These are phyloP conservation scores for Sycophila texana DNA, from an alignment of 2,888 invertebrate genomes.

Conservation along the genomic window DNA sequence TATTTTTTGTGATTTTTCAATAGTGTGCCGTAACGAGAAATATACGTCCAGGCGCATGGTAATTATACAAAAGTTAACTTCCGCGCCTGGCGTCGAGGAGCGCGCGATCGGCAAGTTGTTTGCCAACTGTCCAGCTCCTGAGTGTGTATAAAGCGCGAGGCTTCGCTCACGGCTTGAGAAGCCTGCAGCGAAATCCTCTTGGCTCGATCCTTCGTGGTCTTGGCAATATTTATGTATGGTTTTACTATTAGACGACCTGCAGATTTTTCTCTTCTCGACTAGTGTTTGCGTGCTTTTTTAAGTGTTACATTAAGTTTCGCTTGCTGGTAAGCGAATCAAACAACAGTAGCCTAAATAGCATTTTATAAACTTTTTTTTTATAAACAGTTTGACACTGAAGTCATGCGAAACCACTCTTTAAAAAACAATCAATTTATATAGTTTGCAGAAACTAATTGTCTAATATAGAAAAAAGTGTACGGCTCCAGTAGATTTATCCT, in stretches of 20 bases:
- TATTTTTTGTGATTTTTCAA: constrained; percentile 3
- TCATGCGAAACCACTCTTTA: no score
- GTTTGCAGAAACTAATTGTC: no score
- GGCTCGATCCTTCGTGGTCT: not conserved
- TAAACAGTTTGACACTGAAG: no score
- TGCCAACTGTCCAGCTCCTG: constrained; percentile 41
- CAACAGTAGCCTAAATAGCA: not conserved
- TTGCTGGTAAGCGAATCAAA: not conserved
- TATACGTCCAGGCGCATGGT: not conserved
- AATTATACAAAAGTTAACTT: constrained; percentile 42
- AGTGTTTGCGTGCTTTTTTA: constrained; percentile 14
- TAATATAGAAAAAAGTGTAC: no score
- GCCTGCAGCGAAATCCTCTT: constrained; percentile 17
- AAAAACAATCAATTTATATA: no score
- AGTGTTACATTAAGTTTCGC: not conserved
- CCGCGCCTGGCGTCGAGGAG: constrained; percentile 14
- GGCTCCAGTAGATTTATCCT: not conserved
- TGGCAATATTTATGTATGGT: constrained; percentile 22
- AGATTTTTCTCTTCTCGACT: constrained; percentile 24
- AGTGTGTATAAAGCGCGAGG: constrained; percentile 32
- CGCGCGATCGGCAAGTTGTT: constrained; percentile 29
- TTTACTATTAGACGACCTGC: constrained; percentile 38
- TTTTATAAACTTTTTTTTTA: no score
- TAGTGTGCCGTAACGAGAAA: not conserved
- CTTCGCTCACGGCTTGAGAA: constrained; percentile 22